Base-by-base conservation (phyloP, 2,888 invertebrate species). In the Slavum lentiscoides region DNA sequence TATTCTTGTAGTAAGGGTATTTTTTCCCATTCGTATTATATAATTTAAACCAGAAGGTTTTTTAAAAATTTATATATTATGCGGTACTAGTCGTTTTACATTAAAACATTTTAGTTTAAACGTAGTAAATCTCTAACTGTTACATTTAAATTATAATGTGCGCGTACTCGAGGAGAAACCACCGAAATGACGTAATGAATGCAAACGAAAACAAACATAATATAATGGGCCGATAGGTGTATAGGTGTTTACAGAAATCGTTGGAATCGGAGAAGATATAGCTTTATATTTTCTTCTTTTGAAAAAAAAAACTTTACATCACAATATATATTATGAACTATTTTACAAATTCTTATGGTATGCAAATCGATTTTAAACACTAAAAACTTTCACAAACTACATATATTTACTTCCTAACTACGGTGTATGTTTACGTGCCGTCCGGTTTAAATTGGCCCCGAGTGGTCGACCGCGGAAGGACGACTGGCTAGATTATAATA, bases 371-470 rank as follows among this genome's bases (percentile, higher is more conserved):
- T 80, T 70, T 23, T 64, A 66, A 53, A 80, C 58, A 43, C 64
- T 55, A 66, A 70, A 30, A 58, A 80, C 80, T 80, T 80, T 80
- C 80, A 80, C 80, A 66, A 39, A 15, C 64, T 23, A 30, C 30
- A 30, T 70, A 59, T 74, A 23, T 61, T 68, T 77, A 77, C 69
- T 77, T 77, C 68, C 76, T 77, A 49, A 13, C 69, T 58, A 67
- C 67, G 21, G 49, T 49, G 49, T 3, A 43, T 59, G 21, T 67
- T 75, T 69, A 69, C 76, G 69, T 62, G 70, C 62, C 58, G 64
- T 80, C 70, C 80, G 70, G 80, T 77, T 72, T 53, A 69, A 55
- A 66, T 72, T 72, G 70, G 77, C 80, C 55, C 70, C 39, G 30
- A 58, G 70, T 72, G 23, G 55, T 64, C 64, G 39, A 80, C 72